Evolutionary conservation across 2,113 vertebrate genomes (phyloP).

Genomic region (Pelusios castaneus): DNA sequence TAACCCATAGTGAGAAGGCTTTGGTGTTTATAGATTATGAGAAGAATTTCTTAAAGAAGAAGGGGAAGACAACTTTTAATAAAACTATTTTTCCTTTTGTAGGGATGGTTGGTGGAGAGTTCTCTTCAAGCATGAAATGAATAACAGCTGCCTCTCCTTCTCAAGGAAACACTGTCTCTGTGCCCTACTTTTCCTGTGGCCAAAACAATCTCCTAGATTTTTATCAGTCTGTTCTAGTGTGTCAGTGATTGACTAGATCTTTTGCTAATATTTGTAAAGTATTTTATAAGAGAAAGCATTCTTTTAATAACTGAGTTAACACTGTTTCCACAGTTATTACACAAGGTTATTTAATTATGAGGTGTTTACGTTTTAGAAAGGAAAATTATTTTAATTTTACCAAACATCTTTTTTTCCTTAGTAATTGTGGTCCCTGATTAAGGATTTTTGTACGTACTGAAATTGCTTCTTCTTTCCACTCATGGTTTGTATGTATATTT

Average conservation of each 20-base stretch:
- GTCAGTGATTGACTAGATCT: constrained; percentile 2
- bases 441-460: constrained; percentile 26
- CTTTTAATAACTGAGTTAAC: constrained; percentile 21
- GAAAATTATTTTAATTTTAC: constrained; percentile 26
- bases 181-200: constrained; percentile 40
- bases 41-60: neutral
- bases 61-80: constrained; percentile 15
- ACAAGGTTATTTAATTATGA: constrained; percentile 35
- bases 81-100: constrained; percentile 22
- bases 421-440: neutral
- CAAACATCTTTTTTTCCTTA: constrained; percentile 22
- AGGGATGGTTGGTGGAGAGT: constrained; percentile 61
- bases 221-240: constrained; percentile 56
- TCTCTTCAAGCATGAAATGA: constrained; percentile 64
- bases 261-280: constrained; percentile 38
- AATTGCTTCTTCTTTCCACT: constrained; percentile 14
- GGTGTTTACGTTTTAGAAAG: constrained; percentile 69
- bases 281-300: constrained; percentile 29
- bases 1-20: neutral
- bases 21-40: neutral
- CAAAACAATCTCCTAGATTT: constrained; percentile 52
- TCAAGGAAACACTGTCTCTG: constrained; percentile 56
- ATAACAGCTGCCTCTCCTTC: constrained; percentile 62
- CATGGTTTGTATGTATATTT: neutral
- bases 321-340: constrained; percentile 20